Percentiles rank a stretch among this genome's conserved stretches.
Conservation (phyloP, 2,113 vertebrate genomes). For the Oncorhynchus masou region DNA sequence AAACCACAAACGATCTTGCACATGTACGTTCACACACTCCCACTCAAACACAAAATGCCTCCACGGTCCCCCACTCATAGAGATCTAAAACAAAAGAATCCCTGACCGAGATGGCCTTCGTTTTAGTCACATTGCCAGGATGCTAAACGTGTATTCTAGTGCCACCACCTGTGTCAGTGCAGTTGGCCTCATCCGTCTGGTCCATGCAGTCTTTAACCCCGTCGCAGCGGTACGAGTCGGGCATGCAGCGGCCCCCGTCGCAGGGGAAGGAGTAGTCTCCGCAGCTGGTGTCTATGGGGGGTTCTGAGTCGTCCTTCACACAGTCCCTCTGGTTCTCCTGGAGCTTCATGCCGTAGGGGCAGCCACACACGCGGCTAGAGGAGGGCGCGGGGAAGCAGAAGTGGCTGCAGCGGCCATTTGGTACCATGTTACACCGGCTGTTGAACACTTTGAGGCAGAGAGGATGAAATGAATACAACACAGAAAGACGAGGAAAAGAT, state of each 20-base stretch:
- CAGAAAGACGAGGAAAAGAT: no score
- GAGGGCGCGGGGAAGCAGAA: constrained; percentile 70
- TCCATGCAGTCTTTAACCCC: constrained; percentile 64
- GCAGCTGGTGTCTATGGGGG: constrained; percentile 62
- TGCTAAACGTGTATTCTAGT: background rate
- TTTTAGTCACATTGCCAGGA: no score
- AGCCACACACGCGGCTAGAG: constrained; percentile 61
- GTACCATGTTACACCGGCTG: constrained; percentile 51
- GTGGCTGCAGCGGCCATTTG: constrained; percentile 71
- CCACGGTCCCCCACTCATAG: no score
- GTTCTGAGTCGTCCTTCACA: constrained; percentile 62
- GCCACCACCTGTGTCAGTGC: constrained; percentile 59
- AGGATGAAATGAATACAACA: background rate
- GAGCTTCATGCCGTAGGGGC: constrained; percentile 71
- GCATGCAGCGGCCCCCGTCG: constrained; percentile 63
- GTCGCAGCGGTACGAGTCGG: constrained; percentile 67
- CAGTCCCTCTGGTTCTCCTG: constrained; percentile 63
- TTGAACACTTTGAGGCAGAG: constrained; percentile 26
- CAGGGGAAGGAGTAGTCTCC: constrained; percentile 62
- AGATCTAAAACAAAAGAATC: no score
- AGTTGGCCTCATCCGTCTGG: constrained; percentile 68
- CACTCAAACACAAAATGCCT: no score
- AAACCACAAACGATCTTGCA: no score
- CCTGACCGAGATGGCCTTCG: no score
- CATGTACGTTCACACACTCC: no score